phyloP scores from a whole-genome alignment of 35 echinoderm and acorn worm species.

The Strongylocentrotus purpuratus region DNA sequence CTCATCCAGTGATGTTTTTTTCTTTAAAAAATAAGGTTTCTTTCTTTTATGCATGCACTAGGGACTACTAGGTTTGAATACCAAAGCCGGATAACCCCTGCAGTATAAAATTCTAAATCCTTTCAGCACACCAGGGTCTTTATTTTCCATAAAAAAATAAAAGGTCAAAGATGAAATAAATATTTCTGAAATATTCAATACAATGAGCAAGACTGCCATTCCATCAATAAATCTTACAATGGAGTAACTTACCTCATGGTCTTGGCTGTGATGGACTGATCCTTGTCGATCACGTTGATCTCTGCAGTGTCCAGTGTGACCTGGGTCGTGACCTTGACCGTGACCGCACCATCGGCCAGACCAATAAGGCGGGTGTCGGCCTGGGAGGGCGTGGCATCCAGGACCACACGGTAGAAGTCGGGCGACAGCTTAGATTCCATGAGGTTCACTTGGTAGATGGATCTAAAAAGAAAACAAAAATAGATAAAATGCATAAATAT shows the following conservation, averaged over 20 bases:
- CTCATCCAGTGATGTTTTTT: background rate
- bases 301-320: slow-evolving; percentile 78
- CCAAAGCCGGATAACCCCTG: too few relatives aligned
- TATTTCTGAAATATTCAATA: too few relatives aligned
- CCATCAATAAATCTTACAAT: background rate
- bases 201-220: background rate
- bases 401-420: slow-evolving; percentile 70
- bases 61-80: too few relatives aligned
- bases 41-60: too few relatives aligned
- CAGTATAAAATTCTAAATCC: too few relatives aligned
- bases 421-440: slow-evolving; percentile 86
- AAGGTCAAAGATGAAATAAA: too few relatives aligned
- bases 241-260: slow-evolving; percentile 74
- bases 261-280: slow-evolving; percentile 97
- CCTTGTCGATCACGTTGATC: slow-evolving; percentile 78
- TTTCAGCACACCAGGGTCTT: too few relatives aligned
- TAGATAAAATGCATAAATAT: background rate
- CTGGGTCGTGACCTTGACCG: slow-evolving; percentile 90
- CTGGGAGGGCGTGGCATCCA: slow-evolving; percentile 63
- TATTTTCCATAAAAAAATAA: too few relatives aligned
- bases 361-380: slow-evolving; percentile 75
- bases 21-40: background rate
- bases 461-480: slow-evolving; percentile 52
- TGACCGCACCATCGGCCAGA: slow-evolving; percentile 66
- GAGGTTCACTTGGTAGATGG: slow-evolving; percentile 77